Base-by-base conservation (phyloP, 2,113 vertebrate genomes). In the Coregonus clupeaformis region DNA sequence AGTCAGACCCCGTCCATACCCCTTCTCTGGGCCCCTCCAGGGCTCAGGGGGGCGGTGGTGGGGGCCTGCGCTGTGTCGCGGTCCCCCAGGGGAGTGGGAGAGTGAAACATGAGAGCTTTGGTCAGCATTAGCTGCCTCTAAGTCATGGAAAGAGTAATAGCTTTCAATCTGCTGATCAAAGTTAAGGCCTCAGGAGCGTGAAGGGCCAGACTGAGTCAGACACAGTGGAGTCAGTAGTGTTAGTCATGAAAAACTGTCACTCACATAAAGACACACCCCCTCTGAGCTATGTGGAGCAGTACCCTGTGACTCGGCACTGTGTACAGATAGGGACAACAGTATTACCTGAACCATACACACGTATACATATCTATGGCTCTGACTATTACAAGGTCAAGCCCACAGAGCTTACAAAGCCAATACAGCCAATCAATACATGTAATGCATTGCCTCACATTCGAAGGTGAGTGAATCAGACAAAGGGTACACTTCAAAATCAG, bases 211-310 rank as follows among this genome's bases (percentile, higher is more conserved):
- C 72, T 2, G 71, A 55, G 77, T 82, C 84, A 91, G 85, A 89
- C 89, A 79, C 67, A 75, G 59, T 81, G 84, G 89, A 89, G 88
- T 89, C 89, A 64, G 82, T 71, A 42, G 71, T 5, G 29, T 90
- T 82, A 84, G 79, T 85, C 82, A 85, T 14, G 77, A 81, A 20
- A 20, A 2, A 60, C 71, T 72, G 74, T 79, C 80, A 64, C 74
- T 73, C 65, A 65, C 65, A 59, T 30, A 36, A 72, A 68, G 71
- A 42, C 79, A 60, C 74, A 13, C 71, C 76, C 29, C 6, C 75
- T 63, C 9, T n/a, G 57, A 22, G 57, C 18, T 60, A 7, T 22
- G 18, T n/a, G 16, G 70, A 74, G 72, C 70, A 45, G n/a, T 47
- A 24, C 36, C 2, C 67, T 22, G 76, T 86, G 86, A 86, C 79